A percentile compares a stretch with the other conserved stretches of the same genome.
Evolutionary conservation across 1,140 invertebrate genomes (phyloP).

Genomic region (Cydia strobilella): DNA sequence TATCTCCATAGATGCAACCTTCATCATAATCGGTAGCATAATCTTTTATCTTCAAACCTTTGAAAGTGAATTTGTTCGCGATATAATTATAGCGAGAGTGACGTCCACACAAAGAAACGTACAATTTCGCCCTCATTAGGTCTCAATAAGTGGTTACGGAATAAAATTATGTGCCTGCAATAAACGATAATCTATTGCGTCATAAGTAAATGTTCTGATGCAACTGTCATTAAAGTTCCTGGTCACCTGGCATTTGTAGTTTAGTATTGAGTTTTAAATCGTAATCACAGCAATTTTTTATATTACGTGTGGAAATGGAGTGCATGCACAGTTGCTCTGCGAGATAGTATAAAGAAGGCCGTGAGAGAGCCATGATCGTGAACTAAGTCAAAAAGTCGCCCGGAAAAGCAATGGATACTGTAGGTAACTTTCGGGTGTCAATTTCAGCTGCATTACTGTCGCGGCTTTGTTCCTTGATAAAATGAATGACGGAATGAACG

Average conservation of each 20-base stretch:
- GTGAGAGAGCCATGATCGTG: no score
- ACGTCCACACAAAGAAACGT: conserved; percentile 22
- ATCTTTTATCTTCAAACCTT: conserved; percentile 24
- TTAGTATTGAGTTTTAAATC: neutral
- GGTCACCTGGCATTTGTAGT: neutral
- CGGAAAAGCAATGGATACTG: no score
- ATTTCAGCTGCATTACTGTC: no score
- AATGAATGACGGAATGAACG: no score
- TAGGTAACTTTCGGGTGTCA: no score
- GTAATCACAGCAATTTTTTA: neutral
- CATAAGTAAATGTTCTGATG: conserved; percentile 19
- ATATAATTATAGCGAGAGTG: conserved; percentile 24
- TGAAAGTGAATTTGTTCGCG: conserved; percentile 26
- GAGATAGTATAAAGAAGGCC: no score
- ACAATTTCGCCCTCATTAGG: conserved; percentile 30
- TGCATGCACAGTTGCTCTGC: no score
- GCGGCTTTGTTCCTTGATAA: no score
- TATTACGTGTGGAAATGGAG: neutral
- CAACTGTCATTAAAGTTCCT: conserved; percentile 1
- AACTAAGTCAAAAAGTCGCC: no score
- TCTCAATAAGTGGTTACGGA: conserved; percentile 25
- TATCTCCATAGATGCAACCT: conserved; percentile 19
- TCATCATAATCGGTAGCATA: conserved; percentile 10
- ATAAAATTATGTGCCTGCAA: conserved; percentile 18
- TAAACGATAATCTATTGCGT: conserved; percentile 22